Conservation (phyloP, 2,113 vertebrate species). For the Anas platyrhynchos region DNA sequence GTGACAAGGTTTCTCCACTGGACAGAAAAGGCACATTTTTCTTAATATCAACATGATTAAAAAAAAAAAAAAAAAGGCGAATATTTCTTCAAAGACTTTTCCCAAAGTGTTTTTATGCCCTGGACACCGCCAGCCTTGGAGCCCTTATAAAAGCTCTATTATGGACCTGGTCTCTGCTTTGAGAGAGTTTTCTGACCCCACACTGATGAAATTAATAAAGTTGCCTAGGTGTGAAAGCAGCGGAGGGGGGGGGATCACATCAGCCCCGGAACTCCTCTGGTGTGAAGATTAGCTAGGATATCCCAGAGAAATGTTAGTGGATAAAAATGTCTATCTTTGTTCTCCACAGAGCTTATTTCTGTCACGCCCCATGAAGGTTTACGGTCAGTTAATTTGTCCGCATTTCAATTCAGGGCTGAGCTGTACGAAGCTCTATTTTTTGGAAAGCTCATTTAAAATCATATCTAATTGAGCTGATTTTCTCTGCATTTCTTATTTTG, state of each 20-base stretch:
- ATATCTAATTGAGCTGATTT: background rate
- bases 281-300: background rate
- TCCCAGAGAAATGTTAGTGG: background rate
- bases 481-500: background rate
- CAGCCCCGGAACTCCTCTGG: background rate
- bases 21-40: background rate
- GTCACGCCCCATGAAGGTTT: background rate
- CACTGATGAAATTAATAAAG: background rate
- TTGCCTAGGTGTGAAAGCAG: background rate
- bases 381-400: background rate
- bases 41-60: background rate
- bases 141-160: background rate
- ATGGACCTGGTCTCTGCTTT: background rate
- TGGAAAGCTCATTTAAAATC: background rate
- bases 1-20: background rate
- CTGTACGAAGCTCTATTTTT: rapidly evolving
- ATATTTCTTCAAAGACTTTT: conserved; percentile 19
- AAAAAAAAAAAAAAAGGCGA: background rate
- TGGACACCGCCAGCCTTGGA: background rate
- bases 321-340: background rate
- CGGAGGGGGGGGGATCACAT: background rate
- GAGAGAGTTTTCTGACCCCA: background rate
- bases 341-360: background rate
- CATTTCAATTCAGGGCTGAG: background rate
- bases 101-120: background rate